phyloP scores from a whole-genome alignment of 2,797 vertebrate genomes.

The Centropyge bicolor region DNA sequence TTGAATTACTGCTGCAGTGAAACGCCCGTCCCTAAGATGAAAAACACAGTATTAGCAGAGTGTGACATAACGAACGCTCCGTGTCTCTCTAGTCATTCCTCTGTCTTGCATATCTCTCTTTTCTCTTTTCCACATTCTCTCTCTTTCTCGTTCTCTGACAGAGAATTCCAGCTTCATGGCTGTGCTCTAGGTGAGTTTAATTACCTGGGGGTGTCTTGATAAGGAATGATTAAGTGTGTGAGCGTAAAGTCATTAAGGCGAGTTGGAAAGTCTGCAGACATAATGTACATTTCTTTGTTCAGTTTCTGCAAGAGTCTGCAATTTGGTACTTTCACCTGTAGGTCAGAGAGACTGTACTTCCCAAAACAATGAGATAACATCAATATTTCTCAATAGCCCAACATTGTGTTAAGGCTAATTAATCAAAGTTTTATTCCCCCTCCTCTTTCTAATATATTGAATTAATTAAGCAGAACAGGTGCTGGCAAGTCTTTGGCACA shows the following conservation, averaged over 20 bases:
- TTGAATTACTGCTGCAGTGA: constrained; percentile 64
- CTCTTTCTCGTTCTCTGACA: constrained; percentile 27
- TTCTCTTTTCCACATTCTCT: constrained; percentile 10
- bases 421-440: constrained; percentile 23
- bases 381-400: constrained; percentile 41
- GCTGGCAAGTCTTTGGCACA: constrained; percentile 36
- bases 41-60: constrained; percentile 36
- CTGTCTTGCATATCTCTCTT: background rate
- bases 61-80: constrained; percentile 23
- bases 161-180: constrained; percentile 52
- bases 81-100: constrained; percentile 4
- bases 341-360: constrained; percentile 22
- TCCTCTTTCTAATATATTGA: constrained; percentile 44
- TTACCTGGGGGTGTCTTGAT: constrained; percentile 65
- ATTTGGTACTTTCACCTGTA: constrained; percentile 22
- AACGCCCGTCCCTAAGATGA: constrained; percentile 51
- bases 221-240: constrained; percentile 63
- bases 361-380: constrained; percentile 24
- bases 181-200: constrained; percentile 51
- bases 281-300: constrained; percentile 12
- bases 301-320: constrained; percentile 37
- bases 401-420: constrained; percentile 48
- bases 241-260: constrained; percentile 48
- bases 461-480: constrained; percentile 66
- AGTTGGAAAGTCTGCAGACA: constrained; percentile 45